Percentiles rank a stretch among this genome's conserved stretches.
These are phyloP conservation scores for Sesia bembeciformis DNA, from an alignment of 2,888 invertebrate genomes.

Conservation along the genomic window DNA sequence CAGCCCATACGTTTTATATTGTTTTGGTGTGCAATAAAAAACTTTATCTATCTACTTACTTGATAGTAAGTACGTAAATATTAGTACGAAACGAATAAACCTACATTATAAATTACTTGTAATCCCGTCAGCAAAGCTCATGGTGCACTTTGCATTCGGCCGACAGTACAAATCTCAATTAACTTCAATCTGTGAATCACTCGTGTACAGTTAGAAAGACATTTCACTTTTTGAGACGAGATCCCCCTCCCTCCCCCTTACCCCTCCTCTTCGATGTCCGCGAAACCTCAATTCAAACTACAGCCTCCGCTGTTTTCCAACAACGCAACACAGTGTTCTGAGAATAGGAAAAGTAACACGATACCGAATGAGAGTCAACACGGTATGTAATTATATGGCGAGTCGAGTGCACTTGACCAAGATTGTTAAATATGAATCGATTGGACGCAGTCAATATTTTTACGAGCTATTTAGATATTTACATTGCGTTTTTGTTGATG, in stretches of 20 bases:
- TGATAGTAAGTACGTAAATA: too few relatives aligned
- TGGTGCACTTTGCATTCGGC: neutral
- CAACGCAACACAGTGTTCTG: neutral
- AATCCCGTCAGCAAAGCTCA: too few relatives aligned
- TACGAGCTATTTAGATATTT: neutral
- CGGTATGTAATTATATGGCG: neutral
- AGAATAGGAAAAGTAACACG: neutral
- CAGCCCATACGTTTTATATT: too few relatives aligned
- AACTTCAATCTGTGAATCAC: conserved; percentile 18
- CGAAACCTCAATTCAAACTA: conserved; percentile 57
- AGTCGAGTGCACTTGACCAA: neutral
- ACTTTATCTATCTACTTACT: too few relatives aligned
- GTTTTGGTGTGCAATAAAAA: too few relatives aligned
- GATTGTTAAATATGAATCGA: neutral
- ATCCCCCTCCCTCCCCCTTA: conserved; percentile 19
- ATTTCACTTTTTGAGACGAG: conserved; percentile 64
- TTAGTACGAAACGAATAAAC: too few relatives aligned
- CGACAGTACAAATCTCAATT: neutral
- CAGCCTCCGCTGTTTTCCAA: conserved; percentile 29
- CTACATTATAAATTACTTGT: too few relatives aligned
- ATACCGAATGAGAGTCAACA: neutral
- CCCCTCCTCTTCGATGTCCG: conserved; percentile 28
- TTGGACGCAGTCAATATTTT: neutral
- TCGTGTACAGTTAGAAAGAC: conserved; percentile 40
- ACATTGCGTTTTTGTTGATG: neutral